Evolutionary conservation across 2,888 invertebrate species (phyloP).

Genomic region (Sinohyriopsis cumingii): DNA sequence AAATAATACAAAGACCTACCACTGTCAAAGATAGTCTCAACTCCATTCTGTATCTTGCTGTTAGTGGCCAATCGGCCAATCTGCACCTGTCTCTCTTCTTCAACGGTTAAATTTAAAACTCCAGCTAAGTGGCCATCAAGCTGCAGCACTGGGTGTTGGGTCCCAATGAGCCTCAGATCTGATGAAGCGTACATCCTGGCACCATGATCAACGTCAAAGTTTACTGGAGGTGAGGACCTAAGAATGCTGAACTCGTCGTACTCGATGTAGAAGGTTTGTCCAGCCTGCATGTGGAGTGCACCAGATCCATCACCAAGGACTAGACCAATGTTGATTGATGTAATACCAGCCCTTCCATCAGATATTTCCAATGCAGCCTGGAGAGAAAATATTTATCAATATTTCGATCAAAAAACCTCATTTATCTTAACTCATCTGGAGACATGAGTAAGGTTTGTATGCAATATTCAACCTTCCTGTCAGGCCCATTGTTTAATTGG

Average conservation of each 20-base stretch:
- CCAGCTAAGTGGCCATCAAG: slow-evolving; percentile 52
- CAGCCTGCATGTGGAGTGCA: slow-evolving; percentile 35
- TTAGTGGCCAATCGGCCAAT: slow-evolving; percentile 47
- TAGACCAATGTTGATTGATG: slow-evolving; percentile 38
- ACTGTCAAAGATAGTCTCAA: neutral
- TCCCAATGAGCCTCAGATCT: slow-evolving; percentile 48
- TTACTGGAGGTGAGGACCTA: slow-evolving; percentile 51
- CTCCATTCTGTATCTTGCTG: slow-evolving; percentile 33
- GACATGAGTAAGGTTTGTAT: too few species aligned
- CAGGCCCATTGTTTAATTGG: too few species aligned
- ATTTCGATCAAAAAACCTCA: neutral
- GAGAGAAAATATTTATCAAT: slow-evolving; percentile 4
- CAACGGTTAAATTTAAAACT: slow-evolving; percentile 53
- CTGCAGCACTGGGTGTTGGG: slow-evolving; percentile 31
- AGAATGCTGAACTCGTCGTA: slow-evolving; percentile 34
- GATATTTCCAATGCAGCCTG: slow-evolving; percentile 50
- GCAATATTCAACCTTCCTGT: too few species aligned
- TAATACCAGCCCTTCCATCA: slow-evolving; percentile 19
- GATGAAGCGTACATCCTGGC: slow-evolving; percentile 42
- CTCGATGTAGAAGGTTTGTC: slow-evolving; percentile 45
- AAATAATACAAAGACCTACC: too few species aligned
- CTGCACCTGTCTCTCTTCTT: slow-evolving; percentile 32
- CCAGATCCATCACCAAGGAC: slow-evolving; percentile 53
- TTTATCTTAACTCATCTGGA: neutral
- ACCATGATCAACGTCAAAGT: slow-evolving; percentile 46